These are phyloP conservation scores for Mylabris phalerata DNA, from an alignment of 1,140 invertebrate genomes.

Conservation along the genomic window DNA sequence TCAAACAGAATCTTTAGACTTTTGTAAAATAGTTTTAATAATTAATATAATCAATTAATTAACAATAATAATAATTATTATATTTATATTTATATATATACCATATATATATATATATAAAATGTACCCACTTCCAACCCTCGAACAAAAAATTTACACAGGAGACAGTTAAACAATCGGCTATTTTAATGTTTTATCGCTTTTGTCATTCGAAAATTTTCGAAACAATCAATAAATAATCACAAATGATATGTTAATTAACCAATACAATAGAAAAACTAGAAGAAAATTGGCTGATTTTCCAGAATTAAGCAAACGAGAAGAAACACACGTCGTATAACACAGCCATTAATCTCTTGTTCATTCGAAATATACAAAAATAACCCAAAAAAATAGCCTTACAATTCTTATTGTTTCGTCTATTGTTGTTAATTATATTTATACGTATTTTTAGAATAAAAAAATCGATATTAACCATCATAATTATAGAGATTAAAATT, in stretches of 20 bases:
- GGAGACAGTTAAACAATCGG: constrained; percentile 28
- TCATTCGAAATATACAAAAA: constrained; percentile 28
- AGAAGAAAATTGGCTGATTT: too few species aligned
- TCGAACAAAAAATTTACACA: constrained; percentile 5
- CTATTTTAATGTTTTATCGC: constrained; percentile 25
- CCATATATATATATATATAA: constrained; percentile 10
- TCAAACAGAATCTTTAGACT: too few species aligned
- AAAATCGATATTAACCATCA: constrained; percentile 29
- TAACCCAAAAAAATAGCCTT: constrained; percentile 26
- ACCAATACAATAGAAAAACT: too few species aligned
- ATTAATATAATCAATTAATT: too few species aligned
- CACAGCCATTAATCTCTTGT: constrained; percentile 29
- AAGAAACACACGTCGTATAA: constrained; percentile 3
- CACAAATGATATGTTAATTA: too few species aligned
- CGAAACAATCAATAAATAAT: too few species aligned
- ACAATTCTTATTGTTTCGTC: neutral
- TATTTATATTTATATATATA: constrained; percentile 33
- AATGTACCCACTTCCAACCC: constrained; percentile 32
- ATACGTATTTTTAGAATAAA: neutral
- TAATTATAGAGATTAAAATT: constrained; percentile 15
- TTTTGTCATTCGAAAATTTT: constrained; percentile 18
- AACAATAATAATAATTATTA: too few species aligned
- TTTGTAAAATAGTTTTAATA: constrained; percentile 27
- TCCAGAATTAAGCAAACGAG: too few species aligned
- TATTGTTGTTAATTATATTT: too few species aligned